Evolutionary conservation across 2,113 vertebrate species (phyloP).

Genomic region (Garra rufa): DNA sequence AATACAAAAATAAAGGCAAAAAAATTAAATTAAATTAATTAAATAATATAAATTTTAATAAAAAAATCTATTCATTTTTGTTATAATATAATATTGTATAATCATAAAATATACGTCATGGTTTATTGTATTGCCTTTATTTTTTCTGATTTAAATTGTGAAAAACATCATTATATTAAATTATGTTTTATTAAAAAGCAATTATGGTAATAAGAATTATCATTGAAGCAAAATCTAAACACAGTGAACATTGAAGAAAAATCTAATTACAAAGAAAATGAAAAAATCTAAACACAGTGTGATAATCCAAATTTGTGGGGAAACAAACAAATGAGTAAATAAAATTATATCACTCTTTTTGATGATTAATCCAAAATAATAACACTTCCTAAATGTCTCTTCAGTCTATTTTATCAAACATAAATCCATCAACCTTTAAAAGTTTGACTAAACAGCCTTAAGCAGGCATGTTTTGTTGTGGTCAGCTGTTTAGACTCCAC

Average conservation of each 20-base stretch:
- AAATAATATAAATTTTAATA: too few relatives aligned
- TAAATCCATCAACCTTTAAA: background rate
- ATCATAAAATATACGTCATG: background rate
- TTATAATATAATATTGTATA: background rate
- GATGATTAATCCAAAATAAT: background rate
- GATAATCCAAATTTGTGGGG: background rate
- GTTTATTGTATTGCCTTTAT: background rate
- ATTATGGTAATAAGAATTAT: background rate
- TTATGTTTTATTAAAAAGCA: background rate
- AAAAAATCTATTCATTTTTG: too few relatives aligned
- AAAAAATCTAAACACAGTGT: background rate
- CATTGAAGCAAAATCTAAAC: background rate
- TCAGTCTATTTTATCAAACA: slow-evolving; percentile 43
- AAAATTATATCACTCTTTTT: background rate
- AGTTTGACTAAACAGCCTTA: background rate
- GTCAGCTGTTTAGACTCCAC: slow-evolving; percentile 31
- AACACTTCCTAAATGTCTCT: slow-evolving; percentile 28
- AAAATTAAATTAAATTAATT: too few relatives aligned
- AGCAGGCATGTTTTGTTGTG: slow-evolving; percentile 29
- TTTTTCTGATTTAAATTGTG: background rate
- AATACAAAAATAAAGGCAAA: background rate
- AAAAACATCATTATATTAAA: background rate
- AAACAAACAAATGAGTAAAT: background rate
- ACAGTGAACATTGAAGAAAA: background rate
- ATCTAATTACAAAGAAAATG: background rate